Evolutionary conservation across 2,888 invertebrate species (phyloP), one percentile per base, ranked within the genome.

Genomic region (Neoascia interrupta): DNA sequence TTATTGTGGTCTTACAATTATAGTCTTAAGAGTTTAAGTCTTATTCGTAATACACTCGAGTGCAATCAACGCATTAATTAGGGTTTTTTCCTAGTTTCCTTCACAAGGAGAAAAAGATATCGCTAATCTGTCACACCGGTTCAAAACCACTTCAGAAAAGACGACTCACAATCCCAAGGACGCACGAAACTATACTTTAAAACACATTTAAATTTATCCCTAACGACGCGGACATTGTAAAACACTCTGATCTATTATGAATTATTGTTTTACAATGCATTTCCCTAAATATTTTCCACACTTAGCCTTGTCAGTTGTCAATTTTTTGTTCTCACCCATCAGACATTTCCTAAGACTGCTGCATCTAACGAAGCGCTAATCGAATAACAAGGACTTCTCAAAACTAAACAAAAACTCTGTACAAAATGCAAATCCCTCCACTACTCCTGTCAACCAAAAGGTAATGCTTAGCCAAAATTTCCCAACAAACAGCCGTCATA

Each of bases 161-260:
- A n/a, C n/a, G n/a, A 23, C 10, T 15, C 13, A 13, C 15, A 23
- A 2, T 1, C 16, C 26, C 43, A 45, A 45, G 43, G 43, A 15
- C 43, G 10, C 39, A n/a, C 26, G 13, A 23, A 23, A 45, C 8
- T 18, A n/a, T 5, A 26, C 23, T 26, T 23, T 15, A 21, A 45
- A 21, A 26, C 5, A 2, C 45, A 26, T 47, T 47, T 28, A 4
- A 13, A 34, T 68, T 41, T 28, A 60, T 60, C 16, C 69, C 43
- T 61, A 61, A 61, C 16, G 45, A 37, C 21, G n/a, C n/a, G 3
- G 21, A 2, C 16, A 70, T 70, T 70, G 53, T 70, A 61, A 61
- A 61, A 61, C 6, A n/a, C n/a, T n/a, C n/a, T n/a, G n/a, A n/a
- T n/a, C n/a, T n/a, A n/a, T n/a, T n/a, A n/a, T n/a, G n/a, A n/a